Evolutionary conservation across 2,113 vertebrate species (phyloP).

Genomic region (Copsychus sechellarum): DNA sequence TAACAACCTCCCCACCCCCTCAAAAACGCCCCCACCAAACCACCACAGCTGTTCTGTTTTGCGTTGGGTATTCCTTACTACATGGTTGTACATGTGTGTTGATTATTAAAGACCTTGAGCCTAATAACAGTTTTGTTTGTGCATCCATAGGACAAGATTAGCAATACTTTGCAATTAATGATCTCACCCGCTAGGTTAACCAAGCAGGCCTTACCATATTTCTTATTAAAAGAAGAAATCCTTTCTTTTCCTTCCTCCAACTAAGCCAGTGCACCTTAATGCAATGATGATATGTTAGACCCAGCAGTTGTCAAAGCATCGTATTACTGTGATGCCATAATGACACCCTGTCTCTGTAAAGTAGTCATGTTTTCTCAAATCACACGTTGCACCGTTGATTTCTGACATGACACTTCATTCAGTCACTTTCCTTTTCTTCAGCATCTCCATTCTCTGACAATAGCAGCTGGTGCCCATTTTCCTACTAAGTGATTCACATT

Average conservation of each 20-base stretch:
- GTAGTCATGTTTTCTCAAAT: conserved; percentile 86
- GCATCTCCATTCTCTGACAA: conserved; percentile 73
- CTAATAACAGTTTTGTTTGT: background rate
- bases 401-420: conserved; percentile 85
- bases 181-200: conserved; percentile 71
- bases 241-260: conserved; percentile 73
- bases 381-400: conserved; percentile 86
- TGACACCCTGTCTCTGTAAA: conserved; percentile 94
- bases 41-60: background rate
- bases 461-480: conserved; percentile 82
- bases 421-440: conserved; percentile 70
- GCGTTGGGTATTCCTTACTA: background rate
- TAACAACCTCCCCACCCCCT: background rate
- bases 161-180: conserved; percentile 23
- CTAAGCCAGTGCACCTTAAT: conserved; percentile 89
- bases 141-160: background rate
- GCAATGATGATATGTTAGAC: conserved; percentile 96
- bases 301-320: conserved; percentile 90
- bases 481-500: conserved; percentile 78
- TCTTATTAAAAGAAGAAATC: conserved; percentile 78
- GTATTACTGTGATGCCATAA: conserved; percentile 91
- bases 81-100: background rate
- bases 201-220: conserved; percentile 70
- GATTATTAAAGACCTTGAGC: background rate
- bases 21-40: fast-evolving